These are phyloP conservation scores for Passer montanus DNA, from an alignment of 2,113 vertebrate species.

Conservation along the genomic window DNA sequence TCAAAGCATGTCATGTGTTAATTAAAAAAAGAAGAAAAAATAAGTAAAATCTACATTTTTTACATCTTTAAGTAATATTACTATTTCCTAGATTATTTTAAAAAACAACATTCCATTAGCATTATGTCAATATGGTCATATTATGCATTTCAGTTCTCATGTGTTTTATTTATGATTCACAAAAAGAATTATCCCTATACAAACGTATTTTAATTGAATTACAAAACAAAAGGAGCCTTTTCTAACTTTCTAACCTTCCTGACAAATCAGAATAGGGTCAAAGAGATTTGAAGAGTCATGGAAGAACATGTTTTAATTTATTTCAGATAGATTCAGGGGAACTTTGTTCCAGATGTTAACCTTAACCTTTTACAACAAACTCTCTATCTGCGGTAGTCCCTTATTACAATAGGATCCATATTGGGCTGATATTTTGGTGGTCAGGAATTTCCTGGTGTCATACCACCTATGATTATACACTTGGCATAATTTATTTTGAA, in stretches of 20 bases:
- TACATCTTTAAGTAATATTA: not conserved
- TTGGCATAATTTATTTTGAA: not conserved
- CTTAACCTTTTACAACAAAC: slow-evolving; percentile 42
- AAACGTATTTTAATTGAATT: slow-evolving; percentile 54
- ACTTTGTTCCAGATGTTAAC: slow-evolving; percentile 48
- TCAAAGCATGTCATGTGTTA: not conserved
- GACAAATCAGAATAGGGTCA: slow-evolving; percentile 33
- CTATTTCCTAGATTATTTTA: slow-evolving; percentile 26
- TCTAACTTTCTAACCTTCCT: slow-evolving; percentile 49
- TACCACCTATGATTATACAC: not conserved
- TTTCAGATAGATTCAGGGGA: not conserved
- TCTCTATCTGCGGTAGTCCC: not conserved
- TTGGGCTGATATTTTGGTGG: slow-evolving; percentile 15
- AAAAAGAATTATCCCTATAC: not conserved
- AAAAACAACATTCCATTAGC: not conserved
- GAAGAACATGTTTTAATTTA: slow-evolving; percentile 55
- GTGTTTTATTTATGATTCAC: slow-evolving; percentile 16
- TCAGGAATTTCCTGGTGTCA: slow-evolving; percentile 28
- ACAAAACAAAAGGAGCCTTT: slow-evolving; percentile 22
- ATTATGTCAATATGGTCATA: not conserved
- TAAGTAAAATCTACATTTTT: not conserved
- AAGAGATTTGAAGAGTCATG: slow-evolving; percentile 18
- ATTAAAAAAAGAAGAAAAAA: not conserved
- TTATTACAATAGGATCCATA: slow-evolving; percentile 2
- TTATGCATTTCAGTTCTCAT: not conserved